Evolutionary conservation across 2,888 invertebrate species (phyloP).

Genomic region (Macrosiphum euphorbiae): DNA sequence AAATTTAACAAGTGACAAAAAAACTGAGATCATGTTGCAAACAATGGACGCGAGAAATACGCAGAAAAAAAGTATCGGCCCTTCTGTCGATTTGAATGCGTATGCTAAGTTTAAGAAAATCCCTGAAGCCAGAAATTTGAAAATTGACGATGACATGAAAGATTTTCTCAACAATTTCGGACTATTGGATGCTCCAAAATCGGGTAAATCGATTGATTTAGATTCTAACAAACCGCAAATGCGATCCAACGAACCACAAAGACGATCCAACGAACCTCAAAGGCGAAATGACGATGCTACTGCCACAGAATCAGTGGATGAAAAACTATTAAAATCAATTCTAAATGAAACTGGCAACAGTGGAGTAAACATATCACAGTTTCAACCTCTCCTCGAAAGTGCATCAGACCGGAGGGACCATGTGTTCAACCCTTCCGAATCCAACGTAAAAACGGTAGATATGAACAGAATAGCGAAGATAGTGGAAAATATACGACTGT

Average conservation of each 20-base stretch:
- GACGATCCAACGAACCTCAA: not conserved
- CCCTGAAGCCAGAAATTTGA: slow-evolving; percentile 69
- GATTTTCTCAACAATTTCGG: slow-evolving; percentile 72
- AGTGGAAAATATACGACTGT: slow-evolving; percentile 69
- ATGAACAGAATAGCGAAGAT: slow-evolving; percentile 71
- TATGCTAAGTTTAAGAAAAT: slow-evolving; percentile 72
- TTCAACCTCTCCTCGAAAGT: slow-evolving; percentile 67
- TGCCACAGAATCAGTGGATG: slow-evolving; percentile 52
- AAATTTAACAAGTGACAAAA: not conserved
- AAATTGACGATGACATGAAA: slow-evolving; percentile 70
- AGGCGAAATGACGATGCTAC: slow-evolving; percentile 33
- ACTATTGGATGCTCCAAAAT: slow-evolving; percentile 68
- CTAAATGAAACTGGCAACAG: slow-evolving; percentile 20
- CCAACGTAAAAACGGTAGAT: slow-evolving; percentile 70
- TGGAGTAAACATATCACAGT: not conserved
- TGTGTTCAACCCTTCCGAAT: slow-evolving; percentile 71
- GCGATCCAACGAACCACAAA: not conserved
- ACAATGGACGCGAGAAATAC: not conserved
- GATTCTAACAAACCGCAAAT: not conserved
- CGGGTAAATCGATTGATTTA: slow-evolving; percentile 23
- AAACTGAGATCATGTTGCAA: not conserved
- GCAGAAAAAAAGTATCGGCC: not conserved
- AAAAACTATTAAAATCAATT: slow-evolving; percentile 26
- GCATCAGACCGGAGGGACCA: slow-evolving; percentile 67
- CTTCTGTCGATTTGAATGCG: slow-evolving; percentile 69